Evolutionary conservation across 2,888 invertebrate species (phyloP), one percentile per base, ranked within the genome.

Genomic region (Perithous albicinctus): DNA sequence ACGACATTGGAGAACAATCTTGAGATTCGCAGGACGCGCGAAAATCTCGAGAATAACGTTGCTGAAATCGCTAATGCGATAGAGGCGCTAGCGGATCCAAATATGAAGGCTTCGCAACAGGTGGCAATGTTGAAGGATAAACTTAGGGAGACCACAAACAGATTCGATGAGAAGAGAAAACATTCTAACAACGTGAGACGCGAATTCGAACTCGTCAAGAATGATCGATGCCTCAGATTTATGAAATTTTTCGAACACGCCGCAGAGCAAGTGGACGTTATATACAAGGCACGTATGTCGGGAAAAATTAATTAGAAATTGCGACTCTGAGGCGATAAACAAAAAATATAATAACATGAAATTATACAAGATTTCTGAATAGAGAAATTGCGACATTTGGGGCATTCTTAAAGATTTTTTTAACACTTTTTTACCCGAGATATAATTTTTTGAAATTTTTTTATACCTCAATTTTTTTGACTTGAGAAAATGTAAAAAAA

Each of bases 181-280:
- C 97, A 97, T 90, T 94, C 99, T 85, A 98, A 99, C 93, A 97
- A 97, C 92, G 98, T 99, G 0, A 98, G 99, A 90, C 95, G 97
- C 1, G 96, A 97, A 8, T 99, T 99, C 92, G 99, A 99, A 90
- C 96, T 96, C 93, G 96, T 99, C 2, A 98, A 99, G 89, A 98
- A 98, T 89, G 98, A 98, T 89, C 95, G 99, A 15, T 97, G 97
- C 89, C 97, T 98, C 88, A 96, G 97, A 87, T 99, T 99, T 92
- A 97, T 97, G 92, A 95, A 96, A 61, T 99, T 99, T 92, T 99
- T 99, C 91, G 99, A 99, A 87, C 99, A 99, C 90, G 99, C 99
- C n/a, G 97, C 98, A 0, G 98, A 98, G 89, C 97, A 97, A 90
- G 99, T 99, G 85, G 99, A 99, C 93, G 97, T 97, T 74, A 99